Evolutionary conservation across 2,888 invertebrate genomes (phyloP).

Genomic region (Agrochola circellaris): DNA sequence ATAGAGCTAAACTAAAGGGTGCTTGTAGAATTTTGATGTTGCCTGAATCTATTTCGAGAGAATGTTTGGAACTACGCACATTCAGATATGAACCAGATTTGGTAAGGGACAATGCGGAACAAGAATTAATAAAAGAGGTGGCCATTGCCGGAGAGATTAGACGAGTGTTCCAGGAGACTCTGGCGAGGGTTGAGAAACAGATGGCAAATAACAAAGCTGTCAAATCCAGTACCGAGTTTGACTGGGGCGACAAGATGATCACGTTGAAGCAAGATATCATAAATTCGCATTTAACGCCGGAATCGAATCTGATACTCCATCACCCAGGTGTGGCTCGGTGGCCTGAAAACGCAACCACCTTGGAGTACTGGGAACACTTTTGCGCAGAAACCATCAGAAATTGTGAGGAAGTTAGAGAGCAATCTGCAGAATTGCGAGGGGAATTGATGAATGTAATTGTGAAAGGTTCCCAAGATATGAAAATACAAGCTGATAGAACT

Average conservation of each 20-base stretch:
- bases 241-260: conserved; percentile 97
- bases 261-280: conserved; percentile 93
- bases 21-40: conserved; percentile 92
- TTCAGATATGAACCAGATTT: conserved; percentile 94
- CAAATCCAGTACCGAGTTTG: conserved; percentile 95
- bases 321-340: conserved; percentile 95
- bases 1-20: conserved; percentile 92
- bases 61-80: conserved; percentile 93
- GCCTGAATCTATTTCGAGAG: conserved; percentile 93
- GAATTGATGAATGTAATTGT: conserved; percentile 93
- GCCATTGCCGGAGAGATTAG: conserved; percentile 94
- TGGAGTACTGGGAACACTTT: conserved; percentile 96
- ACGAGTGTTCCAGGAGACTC: conserved; percentile 91
- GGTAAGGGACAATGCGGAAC: conserved; percentile 95
- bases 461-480: conserved; percentile 95
- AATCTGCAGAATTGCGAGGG: conserved; percentile 92
- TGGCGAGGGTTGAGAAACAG: conserved; percentile 93
- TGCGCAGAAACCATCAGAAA: conserved; percentile 94
- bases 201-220: conserved; percentile 94
- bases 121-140: conserved; percentile 94
- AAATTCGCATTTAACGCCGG: conserved; percentile 92
- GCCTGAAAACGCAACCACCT: conserved; percentile 92
- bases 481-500: conserved; percentile 95
- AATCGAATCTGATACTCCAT: conserved; percentile 92
- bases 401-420: conserved; percentile 94